Base-by-base conservation (phyloP, 2,797 vertebrate genomes). In the Sorex maritimensis region DNA sequence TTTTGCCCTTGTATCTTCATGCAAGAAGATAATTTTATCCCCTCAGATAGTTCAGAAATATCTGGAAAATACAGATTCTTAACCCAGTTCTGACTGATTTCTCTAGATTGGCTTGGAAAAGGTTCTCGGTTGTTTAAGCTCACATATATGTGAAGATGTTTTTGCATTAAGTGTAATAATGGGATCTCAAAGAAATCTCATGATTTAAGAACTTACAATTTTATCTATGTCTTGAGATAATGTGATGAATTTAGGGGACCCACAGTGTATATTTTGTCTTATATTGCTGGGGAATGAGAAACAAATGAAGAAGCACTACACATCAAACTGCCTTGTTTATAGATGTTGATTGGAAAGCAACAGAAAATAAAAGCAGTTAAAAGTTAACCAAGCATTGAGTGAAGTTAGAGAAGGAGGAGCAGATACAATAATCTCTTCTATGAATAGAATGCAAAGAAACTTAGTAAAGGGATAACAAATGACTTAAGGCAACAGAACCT, bases 1-100 rank as follows among this genome's bases (percentile, higher is more conserved):
- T 74, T 92, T 83, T 69, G 30, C 17, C 9, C 8, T 93, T 26
- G 78, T 6, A 84, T 55, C 90, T 28, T 19, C 3, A n/a, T 83
- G 63, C 4, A 86, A 83, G 41, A 28, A 55, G 46, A 13, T 30
- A 73, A 30, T 68, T 63, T 72, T 87, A 84, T 71, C 26, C 7
- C 14, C 19, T 41, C 19, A 90, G 75, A 83, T n/a, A 77, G 58
- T 80, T 69, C 34, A 38, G 12, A 69, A n/a, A 71, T 24, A 34
- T 14, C 41, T 86, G 46, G 15, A 23, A 77, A 12, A 71, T 30
- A 5, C 38, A 26, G 46, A 19, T 65, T 78, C 21, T 73, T 81
- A 81, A 38, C 15, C 2, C 17, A 78, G 2, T 1, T 72, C 30
- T 82, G 41, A 68, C 5, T 34, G 6, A 6, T 28, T 92, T 9